These are phyloP conservation scores for Chaetodon trifasciatus DNA, from an alignment of 2,797 vertebrate genomes.

Conservation along the genomic window DNA sequence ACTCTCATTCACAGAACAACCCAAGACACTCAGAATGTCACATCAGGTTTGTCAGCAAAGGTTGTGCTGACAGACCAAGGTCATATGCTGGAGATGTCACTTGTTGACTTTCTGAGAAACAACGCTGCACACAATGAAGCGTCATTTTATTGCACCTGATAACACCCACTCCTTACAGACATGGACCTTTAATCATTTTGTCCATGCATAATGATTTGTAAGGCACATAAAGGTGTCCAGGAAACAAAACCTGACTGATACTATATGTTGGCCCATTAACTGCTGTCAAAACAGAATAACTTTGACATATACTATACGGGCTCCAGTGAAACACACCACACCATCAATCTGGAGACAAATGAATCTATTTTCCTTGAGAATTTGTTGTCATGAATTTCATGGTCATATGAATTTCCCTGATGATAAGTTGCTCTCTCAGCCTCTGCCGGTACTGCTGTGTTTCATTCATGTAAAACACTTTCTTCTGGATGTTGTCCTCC, in stretches of 20 bases:
- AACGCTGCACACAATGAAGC: neutral
- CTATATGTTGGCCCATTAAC: constrained; percentile 52
- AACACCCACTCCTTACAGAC: constrained; percentile 20
- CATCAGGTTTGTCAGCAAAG: constrained; percentile 91
- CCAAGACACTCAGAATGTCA: constrained; percentile 95
- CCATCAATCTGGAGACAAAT: constrained; percentile 36
- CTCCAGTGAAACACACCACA: constrained; percentile 25
- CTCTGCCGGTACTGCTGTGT: constrained; percentile 18
- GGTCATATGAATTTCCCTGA: constrained; percentile 39
- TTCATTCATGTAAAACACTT: constrained; percentile 59
- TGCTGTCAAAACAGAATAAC: constrained; percentile 60
- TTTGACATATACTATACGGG: constrained; percentile 32
- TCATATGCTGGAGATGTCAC: constrained; percentile 84
- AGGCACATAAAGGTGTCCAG: constrained; percentile 53
- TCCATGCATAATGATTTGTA: constrained; percentile 44
- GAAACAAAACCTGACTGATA: constrained; percentile 60
- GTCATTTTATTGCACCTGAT: constrained; percentile 26
- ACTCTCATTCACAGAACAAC: constrained; percentile 92
- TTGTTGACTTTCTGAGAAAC: constrained; percentile 48
- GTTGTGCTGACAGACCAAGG: constrained; percentile 89
- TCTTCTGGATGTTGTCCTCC: constrained; percentile 57
- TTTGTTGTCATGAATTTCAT: constrained; percentile 44
- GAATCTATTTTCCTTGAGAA: constrained; percentile 36
- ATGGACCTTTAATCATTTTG: constrained; percentile 48
- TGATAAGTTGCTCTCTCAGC: constrained; percentile 48